Conservation (phyloP, 2,113 vertebrate genomes). For the Hiodon alosoides region DNA sequence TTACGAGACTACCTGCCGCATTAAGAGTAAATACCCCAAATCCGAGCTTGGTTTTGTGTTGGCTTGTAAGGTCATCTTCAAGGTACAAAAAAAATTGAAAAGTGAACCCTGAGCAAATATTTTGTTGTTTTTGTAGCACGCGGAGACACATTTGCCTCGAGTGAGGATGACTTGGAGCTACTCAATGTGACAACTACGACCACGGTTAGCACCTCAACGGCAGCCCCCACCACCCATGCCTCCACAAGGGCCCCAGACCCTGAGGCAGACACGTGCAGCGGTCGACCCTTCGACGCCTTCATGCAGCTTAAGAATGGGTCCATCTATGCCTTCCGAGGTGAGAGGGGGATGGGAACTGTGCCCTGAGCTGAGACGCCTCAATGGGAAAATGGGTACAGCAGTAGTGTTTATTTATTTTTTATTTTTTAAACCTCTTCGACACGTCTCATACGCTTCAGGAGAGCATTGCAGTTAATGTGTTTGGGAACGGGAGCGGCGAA, state of each 20-base stretch:
- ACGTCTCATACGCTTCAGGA: too few relatives aligned
- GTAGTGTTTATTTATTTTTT: too few relatives aligned
- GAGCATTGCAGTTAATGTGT: too few relatives aligned
- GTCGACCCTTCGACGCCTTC: slow-evolving; percentile 81
- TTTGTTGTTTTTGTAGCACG: slow-evolving; percentile 4
- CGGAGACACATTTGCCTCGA: background rate
- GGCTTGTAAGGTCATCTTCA: background rate
- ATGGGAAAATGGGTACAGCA: too few relatives aligned
- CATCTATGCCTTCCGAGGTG: slow-evolving; percentile 88
- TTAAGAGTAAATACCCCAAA: slow-evolving; percentile 62
- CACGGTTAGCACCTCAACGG: background rate
- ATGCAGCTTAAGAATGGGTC: slow-evolving; percentile 89
- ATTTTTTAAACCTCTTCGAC: too few relatives aligned
- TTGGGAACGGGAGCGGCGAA: too few relatives aligned
- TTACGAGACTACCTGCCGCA: slow-evolving; percentile 65
- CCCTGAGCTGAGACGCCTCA: background rate
- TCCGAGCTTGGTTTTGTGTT: background rate
- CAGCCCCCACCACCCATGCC: background rate
- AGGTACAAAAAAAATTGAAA: background rate
- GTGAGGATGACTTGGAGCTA: background rate
- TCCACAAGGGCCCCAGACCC: slow-evolving; percentile 23
- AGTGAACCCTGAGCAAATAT: background rate
- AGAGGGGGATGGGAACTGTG: slow-evolving; percentile 1
- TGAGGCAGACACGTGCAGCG: slow-evolving; percentile 62
- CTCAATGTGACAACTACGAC: background rate